phyloP scores from a whole-genome alignment of 2,888 invertebrate species.

The Drosophila lutescens region DNA sequence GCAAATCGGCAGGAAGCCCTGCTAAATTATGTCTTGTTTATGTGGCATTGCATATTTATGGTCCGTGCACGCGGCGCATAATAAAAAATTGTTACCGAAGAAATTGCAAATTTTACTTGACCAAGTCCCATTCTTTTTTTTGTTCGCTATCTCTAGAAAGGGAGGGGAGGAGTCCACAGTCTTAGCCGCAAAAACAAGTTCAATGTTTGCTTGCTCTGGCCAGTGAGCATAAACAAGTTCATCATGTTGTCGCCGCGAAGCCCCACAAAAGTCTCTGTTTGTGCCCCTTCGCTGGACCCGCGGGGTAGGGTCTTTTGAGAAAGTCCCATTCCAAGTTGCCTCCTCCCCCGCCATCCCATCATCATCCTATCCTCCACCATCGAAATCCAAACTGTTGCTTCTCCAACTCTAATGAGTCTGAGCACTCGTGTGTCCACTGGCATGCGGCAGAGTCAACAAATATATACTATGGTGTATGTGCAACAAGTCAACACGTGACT shows the following conservation, averaged over 20 bases:
- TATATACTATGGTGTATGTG: slow-evolving; percentile 47
- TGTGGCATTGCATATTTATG: slow-evolving; percentile 78
- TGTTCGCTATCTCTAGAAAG: background rate
- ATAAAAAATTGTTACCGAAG: slow-evolving; percentile 68
- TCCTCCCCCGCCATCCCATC: slow-evolving; percentile 12
- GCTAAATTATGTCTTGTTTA: slow-evolving; percentile 80
- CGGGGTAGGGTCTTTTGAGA: slow-evolving; percentile 53
- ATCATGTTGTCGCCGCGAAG: slow-evolving; percentile 54
- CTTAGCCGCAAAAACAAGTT: slow-evolving; percentile 68
- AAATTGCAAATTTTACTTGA: slow-evolving; percentile 73
- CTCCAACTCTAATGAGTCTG: slow-evolving; percentile 56
- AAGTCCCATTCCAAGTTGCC: slow-evolving; percentile 57
- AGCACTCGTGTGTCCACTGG: slow-evolving; percentile 49
- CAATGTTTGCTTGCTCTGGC: slow-evolving; percentile 72
- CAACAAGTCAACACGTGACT: slow-evolving; percentile 76
- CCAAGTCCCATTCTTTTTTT: slow-evolving; percentile 51
- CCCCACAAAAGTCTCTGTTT: slow-evolving; percentile 70
- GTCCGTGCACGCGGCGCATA: slow-evolving; percentile 56
- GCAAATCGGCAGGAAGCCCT: slow-evolving; percentile 79
- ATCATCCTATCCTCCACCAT: background rate
- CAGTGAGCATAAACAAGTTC: slow-evolving; percentile 68
- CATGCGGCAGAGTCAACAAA: slow-evolving; percentile 61
- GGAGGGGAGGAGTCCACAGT: background rate
- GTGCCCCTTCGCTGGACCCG: slow-evolving; percentile 58
- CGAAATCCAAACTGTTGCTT: slow-evolving; percentile 24